A percentile compares a stretch with the other conserved stretches of the same genome.
These are phyloP conservation scores for Salvelinus fontinalis DNA, from an alignment of 2,113 vertebrate genomes.

Conservation along the genomic window DNA sequence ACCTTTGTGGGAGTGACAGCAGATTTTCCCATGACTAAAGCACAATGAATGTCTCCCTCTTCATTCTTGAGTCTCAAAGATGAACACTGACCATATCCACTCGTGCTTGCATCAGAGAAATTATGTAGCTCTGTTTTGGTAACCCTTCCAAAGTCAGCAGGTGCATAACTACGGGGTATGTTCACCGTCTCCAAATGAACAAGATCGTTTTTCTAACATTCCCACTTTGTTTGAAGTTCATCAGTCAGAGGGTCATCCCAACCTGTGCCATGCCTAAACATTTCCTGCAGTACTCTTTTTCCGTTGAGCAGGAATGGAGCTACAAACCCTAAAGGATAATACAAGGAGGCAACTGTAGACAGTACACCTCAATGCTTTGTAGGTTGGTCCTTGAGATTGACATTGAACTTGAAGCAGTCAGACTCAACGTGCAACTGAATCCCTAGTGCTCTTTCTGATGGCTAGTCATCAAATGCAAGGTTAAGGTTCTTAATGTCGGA, in stretches of 20 bases:
- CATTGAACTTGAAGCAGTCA: background rate
- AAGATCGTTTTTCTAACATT: background rate
- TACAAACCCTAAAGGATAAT: background rate
- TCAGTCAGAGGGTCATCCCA: background rate
- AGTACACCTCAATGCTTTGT: background rate
- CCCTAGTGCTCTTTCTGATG: background rate
- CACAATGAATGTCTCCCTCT: background rate
- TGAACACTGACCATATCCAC: background rate
- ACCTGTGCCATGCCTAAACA: background rate
- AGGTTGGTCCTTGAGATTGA: background rate
- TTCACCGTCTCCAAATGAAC: background rate
- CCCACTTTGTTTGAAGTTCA: background rate
- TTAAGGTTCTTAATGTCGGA: background rate
- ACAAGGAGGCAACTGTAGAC: background rate
- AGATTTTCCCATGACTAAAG: background rate
- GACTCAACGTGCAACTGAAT: background rate
- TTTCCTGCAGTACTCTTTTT: background rate
- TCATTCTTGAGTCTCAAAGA: background rate
- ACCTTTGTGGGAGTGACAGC: background rate
- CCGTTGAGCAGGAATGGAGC: background rate
- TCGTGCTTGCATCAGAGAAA: conserved; percentile 3
- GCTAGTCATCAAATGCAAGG: background rate
- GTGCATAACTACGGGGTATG: background rate
- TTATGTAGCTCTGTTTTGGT: background rate
- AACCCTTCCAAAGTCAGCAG: conserved; percentile 1